These are phyloP conservation scores for Dendrocopos noguchii DNA, from an alignment of 2,113 vertebrate genomes.

Conservation along the genomic window DNA sequence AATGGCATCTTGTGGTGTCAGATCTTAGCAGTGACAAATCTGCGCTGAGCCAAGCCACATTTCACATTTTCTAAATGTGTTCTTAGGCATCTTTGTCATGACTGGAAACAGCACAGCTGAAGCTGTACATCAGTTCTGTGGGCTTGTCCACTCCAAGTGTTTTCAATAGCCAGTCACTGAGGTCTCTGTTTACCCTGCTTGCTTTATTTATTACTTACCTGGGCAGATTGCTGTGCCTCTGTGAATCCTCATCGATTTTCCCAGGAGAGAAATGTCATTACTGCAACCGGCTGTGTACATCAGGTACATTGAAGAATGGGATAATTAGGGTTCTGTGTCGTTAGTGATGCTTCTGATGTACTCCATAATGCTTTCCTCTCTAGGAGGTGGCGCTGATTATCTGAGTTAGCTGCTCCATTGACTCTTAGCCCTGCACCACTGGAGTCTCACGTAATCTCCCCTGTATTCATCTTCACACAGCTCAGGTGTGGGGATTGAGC, in stretches of 20 bases:
- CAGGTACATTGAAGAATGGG: neutral
- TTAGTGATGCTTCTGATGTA: neutral
- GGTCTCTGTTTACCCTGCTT: neutral
- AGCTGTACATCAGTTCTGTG: neutral
- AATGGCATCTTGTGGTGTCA: conserved; percentile 46
- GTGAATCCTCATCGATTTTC: neutral
- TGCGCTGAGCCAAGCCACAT: neutral
- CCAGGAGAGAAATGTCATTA: neutral
- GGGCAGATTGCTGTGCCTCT: neutral
- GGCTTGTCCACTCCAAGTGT: neutral
- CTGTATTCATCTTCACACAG: neutral
- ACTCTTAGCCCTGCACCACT: neutral
- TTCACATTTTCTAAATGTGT: conserved; percentile 38
- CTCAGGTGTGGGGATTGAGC: neutral
- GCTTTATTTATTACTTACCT: conserved; percentile 3
- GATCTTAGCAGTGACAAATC: conserved; percentile 43
- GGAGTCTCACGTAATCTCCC: neutral
- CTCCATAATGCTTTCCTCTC: neutral
- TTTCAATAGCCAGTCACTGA: neutral
- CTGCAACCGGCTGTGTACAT: neutral
- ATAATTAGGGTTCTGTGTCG: neutral
- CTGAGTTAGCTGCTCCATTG: neutral
- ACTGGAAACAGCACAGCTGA: conserved; percentile 9
- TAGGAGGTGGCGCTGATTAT: neutral
- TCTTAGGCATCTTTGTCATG: neutral